Evolutionary conservation across 2,797 vertebrate genomes (phyloP), one percentile per base, ranked within the genome.

Genomic region (Pangasius krempfi): DNA sequence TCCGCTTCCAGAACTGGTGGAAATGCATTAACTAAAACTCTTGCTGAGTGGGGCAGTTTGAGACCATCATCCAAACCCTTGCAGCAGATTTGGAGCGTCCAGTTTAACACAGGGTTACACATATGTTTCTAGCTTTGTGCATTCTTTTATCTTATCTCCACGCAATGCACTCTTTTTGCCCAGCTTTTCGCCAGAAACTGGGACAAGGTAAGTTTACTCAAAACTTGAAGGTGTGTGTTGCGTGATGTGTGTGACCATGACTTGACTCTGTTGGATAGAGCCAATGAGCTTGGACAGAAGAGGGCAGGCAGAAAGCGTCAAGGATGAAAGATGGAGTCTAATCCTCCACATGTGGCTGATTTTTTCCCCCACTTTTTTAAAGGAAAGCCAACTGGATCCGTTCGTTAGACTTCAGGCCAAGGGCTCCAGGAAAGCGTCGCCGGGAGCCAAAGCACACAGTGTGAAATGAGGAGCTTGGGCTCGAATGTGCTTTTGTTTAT

Each of bases 401-500:
- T 95, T 96, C 94, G 96, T 94, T 94, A 95, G 95, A 96, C 96
- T 94, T 86, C 47, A 95, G 96, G 96, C 96, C 96, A 96, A 95
- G 92, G 96, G 96, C 96, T 96, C 92, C 95, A 94, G 94, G 95
- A 96, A 96, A 96, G 95, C 95, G 47, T 92, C 90, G 95, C 95
- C 95, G 93, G 91, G 92, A 96, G 96, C 96, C 96, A 97, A 97
- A 96, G 96, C 96, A 96, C 96, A 97, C 94, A 96, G 96, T 97
- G 96, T 97, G 96, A 97, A 96, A 96, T 97, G 96, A 97, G 96
- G 95, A 96, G 96, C 96, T 96, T 96, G 96, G 95, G 95, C 96
- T 95, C 93, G 94, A 96, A 97, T 96, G 96, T 96, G 96, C 96
- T 97, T 97, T 96, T 97, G 96, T 97, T 97, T 97, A 97, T 97